phyloP scores from a whole-genome alignment of 2,797 vertebrate species.

The Alosa sapidissima region DNA sequence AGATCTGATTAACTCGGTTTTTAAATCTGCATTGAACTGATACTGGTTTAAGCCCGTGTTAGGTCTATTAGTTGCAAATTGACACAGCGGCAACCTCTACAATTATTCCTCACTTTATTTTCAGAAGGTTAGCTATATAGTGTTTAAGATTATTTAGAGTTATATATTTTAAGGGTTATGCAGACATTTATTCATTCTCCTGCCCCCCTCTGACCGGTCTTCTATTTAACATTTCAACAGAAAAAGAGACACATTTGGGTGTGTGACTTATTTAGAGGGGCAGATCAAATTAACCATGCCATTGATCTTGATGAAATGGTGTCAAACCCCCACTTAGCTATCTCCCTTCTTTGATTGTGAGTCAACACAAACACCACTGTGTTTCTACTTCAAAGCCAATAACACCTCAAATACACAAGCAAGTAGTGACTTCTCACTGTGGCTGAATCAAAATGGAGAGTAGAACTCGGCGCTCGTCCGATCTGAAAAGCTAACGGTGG shows the following conservation, averaged over 20 bases:
- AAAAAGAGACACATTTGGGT: slow-evolving; percentile 36
- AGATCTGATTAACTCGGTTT: slow-evolving; percentile 50
- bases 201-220: background rate
- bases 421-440: background rate
- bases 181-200: background rate
- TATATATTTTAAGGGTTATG: background rate
- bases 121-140: background rate
- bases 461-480: background rate
- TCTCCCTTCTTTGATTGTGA: slow-evolving; percentile 51
- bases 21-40: slow-evolving; percentile 43
- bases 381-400: slow-evolving; percentile 5
- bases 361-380: slow-evolving; percentile 27
- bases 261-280: slow-evolving; percentile 49
- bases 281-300: slow-evolving; percentile 67
- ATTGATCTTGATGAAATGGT: slow-evolving; percentile 61
- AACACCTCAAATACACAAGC: slow-evolving; percentile 20
- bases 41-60: slow-evolving; percentile 45
- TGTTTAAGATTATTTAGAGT: background rate
- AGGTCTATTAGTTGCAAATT: slow-evolving; percentile 26
- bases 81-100: slow-evolving; percentile 19
- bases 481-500: slow-evolving; percentile 10
- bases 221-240: slow-evolving; percentile 52
- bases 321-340: slow-evolving; percentile 58
- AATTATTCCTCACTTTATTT: slow-evolving; percentile 27
- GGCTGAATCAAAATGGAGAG: slow-evolving; percentile 14